These are phyloP conservation scores for Polydesmus complanatus DNA, from an alignment of 2,888 invertebrate species.

Conservation along the genomic window DNA sequence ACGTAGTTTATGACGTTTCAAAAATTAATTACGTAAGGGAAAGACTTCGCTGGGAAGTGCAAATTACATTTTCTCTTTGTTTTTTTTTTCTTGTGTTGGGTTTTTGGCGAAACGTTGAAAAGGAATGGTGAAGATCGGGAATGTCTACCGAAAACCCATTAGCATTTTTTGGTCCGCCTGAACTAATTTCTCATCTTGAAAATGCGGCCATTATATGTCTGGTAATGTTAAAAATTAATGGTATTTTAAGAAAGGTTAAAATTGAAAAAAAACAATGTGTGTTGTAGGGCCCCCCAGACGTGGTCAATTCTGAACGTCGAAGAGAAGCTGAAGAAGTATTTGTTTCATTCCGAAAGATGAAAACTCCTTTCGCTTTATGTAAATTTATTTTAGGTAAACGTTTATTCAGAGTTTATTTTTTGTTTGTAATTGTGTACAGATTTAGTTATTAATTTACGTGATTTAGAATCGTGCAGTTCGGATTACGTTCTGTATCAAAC, in stretches of 20 bases:
- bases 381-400: constrained; percentile 50
- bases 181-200: not conserved
- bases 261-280: not conserved
- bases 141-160: too few relatives aligned
- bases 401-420: not conserved
- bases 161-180: too few relatives aligned
- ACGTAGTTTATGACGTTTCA: too few relatives aligned
- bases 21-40: too few relatives aligned
- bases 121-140: too few relatives aligned
- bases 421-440: constrained; percentile 18
- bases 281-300: constrained; percentile 57
- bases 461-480: constrained; percentile 25
- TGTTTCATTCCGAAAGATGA: constrained; percentile 63
- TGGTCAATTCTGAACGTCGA: constrained; percentile 61
- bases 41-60: too few relatives aligned
- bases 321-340: constrained; percentile 69
- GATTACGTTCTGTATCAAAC: constrained; percentile 80
- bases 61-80: too few relatives aligned
- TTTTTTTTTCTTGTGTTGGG: too few relatives aligned
- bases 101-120: too few relatives aligned
- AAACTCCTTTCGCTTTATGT: constrained; percentile 66
- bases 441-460: constrained; percentile 2
- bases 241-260: not conserved
- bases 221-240: not conserved
- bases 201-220: not conserved